These are phyloP conservation scores for Dendronephthya gigantea DNA, from an alignment of 64 coral and sea anemone species.

Conservation along the genomic window DNA sequence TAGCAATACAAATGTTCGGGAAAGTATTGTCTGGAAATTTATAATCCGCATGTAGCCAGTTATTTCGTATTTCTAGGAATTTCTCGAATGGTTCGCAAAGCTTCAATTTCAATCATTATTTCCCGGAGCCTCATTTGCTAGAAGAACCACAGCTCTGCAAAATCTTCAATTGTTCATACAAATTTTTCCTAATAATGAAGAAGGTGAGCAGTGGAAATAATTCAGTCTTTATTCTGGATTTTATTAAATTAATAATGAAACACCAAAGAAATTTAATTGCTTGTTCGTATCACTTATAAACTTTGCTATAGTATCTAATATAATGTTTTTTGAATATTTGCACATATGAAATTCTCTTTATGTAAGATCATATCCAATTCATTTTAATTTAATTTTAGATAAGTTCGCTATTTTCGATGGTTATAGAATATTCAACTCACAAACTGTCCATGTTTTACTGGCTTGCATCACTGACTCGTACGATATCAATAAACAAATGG, in stretches of 20 bases:
- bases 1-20: too few species aligned
- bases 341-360: too few species aligned
- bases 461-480: constrained; percentile 76
- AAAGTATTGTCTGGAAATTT: too few species aligned
- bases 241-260: too few species aligned
- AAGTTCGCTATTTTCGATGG: background rate
- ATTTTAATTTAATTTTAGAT: background rate
- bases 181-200: constrained; percentile 22
- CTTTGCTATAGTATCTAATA: too few species aligned
- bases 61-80: constrained; percentile 35
- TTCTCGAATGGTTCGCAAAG: constrained; percentile 51
- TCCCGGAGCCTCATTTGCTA: constrained; percentile 49
- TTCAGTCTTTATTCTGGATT: too few species aligned
- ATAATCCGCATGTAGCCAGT: too few species aligned
- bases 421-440: background rate
- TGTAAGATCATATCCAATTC: too few species aligned
- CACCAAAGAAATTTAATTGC: too few species aligned
- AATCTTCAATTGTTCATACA: constrained; percentile 32
- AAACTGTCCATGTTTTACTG: constrained; percentile 53
- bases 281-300: too few species aligned
- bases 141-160: constrained; percentile 51
- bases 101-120: constrained; percentile 56
- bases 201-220: background rate
- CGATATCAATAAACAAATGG: constrained; percentile 64
- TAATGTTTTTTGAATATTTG: too few species aligned